phyloP scores from a whole-genome alignment of 2,113 vertebrate genomes.

The Hemicordylus capensis region DNA sequence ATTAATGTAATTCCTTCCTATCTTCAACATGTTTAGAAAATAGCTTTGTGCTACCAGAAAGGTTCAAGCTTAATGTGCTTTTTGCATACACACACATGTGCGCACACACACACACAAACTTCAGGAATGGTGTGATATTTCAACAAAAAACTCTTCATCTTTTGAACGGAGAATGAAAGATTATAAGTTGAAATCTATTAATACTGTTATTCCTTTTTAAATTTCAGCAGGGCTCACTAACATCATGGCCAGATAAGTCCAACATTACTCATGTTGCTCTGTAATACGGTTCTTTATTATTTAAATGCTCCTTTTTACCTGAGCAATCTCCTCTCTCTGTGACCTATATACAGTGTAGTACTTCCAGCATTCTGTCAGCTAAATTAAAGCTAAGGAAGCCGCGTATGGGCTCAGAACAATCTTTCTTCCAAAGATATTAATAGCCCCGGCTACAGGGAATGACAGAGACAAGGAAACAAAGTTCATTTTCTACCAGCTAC shows the following conservation, averaged over 20 bases:
- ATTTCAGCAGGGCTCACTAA: conserved; percentile 24
- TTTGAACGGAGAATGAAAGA: neutral
- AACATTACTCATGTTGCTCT: neutral
- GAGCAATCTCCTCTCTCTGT: conserved; percentile 1
- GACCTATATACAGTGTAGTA: neutral
- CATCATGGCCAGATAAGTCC: conserved; percentile 16
- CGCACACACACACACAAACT: too few relatives aligned
- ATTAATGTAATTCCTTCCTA: neutral
- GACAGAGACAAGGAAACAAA: conserved; percentile 5
- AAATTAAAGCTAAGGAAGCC: conserved; percentile 37
- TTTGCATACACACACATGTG: too few relatives aligned
- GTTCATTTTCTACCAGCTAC: conserved; percentile 15
- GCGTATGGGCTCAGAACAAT: neutral
- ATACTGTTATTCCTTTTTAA: conserved; percentile 5
- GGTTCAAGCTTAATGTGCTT: too few relatives aligned
- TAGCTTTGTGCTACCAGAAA: too few relatives aligned
- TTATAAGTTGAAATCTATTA: conserved; percentile 35
- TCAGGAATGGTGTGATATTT: neutral
- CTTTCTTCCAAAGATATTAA: conserved; percentile 35
- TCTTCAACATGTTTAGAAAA: neutral
- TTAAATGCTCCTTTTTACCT: conserved; percentile 42
- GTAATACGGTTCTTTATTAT: conserved; percentile 34
- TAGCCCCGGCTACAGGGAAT: neutral
- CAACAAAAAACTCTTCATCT: neutral
- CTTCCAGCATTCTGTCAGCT: conserved; percentile 38